A percentile compares a stretch with the other conserved stretches of the same genome.
phyloP scores from a whole-genome alignment of 2,888 invertebrate species.

The Pecten maximus region DNA sequence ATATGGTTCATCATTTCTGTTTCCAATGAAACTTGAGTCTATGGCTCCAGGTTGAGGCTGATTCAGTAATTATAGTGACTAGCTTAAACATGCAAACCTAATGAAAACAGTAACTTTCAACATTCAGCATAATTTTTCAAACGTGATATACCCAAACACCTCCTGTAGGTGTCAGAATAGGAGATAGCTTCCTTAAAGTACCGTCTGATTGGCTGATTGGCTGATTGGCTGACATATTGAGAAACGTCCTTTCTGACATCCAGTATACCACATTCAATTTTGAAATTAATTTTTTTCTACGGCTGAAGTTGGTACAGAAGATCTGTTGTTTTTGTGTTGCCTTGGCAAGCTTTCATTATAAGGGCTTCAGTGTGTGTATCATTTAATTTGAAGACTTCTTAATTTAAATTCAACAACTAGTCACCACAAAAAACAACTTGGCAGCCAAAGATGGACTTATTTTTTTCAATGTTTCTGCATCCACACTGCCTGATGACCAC shows the following conservation, averaged over 20 bases:
- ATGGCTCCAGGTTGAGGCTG: not conserved
- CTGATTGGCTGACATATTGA: not conserved
- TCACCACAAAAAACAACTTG: too few species aligned
- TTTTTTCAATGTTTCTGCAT: too few species aligned
- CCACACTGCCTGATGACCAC: too few species aligned
- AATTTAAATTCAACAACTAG: too few species aligned
- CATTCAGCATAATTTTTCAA: not conserved
- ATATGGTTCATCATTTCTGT: slow-evolving; percentile 13
- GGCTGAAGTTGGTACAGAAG: not conserved
- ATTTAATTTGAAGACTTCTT: not conserved
- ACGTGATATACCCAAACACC: slow-evolving; percentile 26
- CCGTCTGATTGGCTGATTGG: too few species aligned
- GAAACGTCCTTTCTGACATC: not conserved
- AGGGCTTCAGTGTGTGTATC: not conserved
- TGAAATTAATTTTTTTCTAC: not conserved
- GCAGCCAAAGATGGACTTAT: too few species aligned
- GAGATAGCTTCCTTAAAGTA: not conserved
- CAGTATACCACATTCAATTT: not conserved
- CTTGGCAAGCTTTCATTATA: not conserved
- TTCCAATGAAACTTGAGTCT: not conserved
- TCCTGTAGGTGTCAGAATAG: not conserved
- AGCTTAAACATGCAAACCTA: not conserved
- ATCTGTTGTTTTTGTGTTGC: not conserved
- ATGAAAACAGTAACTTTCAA: slow-evolving; percentile 17
- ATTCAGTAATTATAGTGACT: not conserved